A percentile compares a stretch with the other conserved stretches of the same genome.
Evolutionary conservation across 2,797 vertebrate genomes (phyloP).

Genomic region (Trachurus trachurus): DNA sequence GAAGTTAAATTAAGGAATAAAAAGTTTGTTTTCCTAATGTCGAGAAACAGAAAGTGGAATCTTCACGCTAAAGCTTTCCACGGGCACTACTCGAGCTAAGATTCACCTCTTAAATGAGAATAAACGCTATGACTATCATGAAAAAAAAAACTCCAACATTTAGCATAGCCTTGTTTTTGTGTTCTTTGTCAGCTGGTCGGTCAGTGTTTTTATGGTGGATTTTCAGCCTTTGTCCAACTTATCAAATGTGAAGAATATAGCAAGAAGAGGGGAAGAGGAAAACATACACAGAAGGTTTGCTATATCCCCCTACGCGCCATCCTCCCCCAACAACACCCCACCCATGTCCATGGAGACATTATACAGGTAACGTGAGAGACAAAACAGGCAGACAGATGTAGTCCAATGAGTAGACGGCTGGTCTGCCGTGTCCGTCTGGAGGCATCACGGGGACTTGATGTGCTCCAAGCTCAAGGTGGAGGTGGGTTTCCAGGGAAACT

Average conservation of each 20-base stretch:
- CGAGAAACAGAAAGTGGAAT: slow-evolving; percentile 86
- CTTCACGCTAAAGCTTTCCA: slow-evolving; percentile 93
- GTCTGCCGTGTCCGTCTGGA: slow-evolving; percentile 73
- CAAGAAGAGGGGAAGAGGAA: slow-evolving; percentile 76
- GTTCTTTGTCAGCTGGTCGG: slow-evolving; percentile 73
- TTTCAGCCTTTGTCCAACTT: slow-evolving; percentile 77
- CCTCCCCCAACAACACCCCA: slow-evolving; percentile 68
- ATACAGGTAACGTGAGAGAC: slow-evolving; percentile 69
- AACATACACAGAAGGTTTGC: slow-evolving; percentile 77
- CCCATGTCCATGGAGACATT: slow-evolving; percentile 73
- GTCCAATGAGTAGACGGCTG: slow-evolving; percentile 70
- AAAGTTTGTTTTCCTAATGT: slow-evolving; percentile 89
- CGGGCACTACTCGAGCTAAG: slow-evolving; percentile 90
- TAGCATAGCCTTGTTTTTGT: slow-evolving; percentile 88
- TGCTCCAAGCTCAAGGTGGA: slow-evolving; percentile 69
- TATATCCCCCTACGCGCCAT: slow-evolving; percentile 68
- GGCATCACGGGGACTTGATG: slow-evolving; percentile 54
- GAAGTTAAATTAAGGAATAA: slow-evolving; percentile 82
- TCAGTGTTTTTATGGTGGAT: slow-evolving; percentile 87
- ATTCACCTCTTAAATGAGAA: slow-evolving; percentile 94
- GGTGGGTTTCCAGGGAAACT: slow-evolving; percentile 64
- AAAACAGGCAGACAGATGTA: slow-evolving; percentile 74
- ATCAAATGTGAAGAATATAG: slow-evolving; percentile 90
- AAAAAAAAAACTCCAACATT: slow-evolving; percentile 87
- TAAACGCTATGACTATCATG: slow-evolving; percentile 80